Percentiles rank a stretch among this genome's conserved stretches.
Conservation (phyloP, 2,888 invertebrate species). For the Eupelmus urozonus region DNA sequence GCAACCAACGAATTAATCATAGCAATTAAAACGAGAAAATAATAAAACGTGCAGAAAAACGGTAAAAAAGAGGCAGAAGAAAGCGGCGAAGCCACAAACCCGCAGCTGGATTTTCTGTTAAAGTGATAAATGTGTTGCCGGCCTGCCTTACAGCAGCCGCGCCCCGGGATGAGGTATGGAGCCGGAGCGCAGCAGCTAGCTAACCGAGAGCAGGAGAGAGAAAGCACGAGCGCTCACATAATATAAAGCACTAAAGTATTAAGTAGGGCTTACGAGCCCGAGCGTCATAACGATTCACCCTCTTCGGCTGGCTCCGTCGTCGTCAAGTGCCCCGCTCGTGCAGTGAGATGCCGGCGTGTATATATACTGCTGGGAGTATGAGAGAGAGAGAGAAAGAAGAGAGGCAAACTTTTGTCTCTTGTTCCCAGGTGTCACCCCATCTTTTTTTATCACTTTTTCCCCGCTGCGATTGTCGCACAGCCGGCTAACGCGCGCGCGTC, state of each 20-base stretch:
- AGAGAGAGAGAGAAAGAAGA: not conserved
- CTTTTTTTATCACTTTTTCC: constrained; percentile 52
- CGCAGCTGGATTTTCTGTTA: constrained; percentile 9
- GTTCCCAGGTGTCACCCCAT: constrained; percentile 63
- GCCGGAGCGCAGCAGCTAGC: not conserved
- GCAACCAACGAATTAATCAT: too few species aligned
- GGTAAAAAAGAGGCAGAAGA: not conserved
- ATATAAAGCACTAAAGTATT: constrained; percentile 70
- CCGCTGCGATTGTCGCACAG: constrained; percentile 19
- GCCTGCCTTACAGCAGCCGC: not conserved
- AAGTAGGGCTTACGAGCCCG: constrained; percentile 68
- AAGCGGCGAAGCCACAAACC: not conserved
- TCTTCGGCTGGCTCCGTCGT: too few species aligned
- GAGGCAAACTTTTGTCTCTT: constrained; percentile 64
- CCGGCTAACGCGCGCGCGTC: not conserved
- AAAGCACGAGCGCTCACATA: constrained; percentile 61
- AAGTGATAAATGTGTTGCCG: constrained; percentile 31
- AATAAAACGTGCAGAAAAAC: too few species aligned
- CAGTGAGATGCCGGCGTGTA: too few species aligned
- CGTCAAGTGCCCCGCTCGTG: constrained; percentile 14
- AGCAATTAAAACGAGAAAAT: too few species aligned
- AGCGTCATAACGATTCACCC: constrained; percentile 72
- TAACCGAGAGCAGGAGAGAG: not conserved
- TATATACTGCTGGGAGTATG: too few species aligned
- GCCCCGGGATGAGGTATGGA: not conserved